Base-by-base conservation (phyloP, 2,888 invertebrate genomes). In the Campoplex nolae region DNA sequence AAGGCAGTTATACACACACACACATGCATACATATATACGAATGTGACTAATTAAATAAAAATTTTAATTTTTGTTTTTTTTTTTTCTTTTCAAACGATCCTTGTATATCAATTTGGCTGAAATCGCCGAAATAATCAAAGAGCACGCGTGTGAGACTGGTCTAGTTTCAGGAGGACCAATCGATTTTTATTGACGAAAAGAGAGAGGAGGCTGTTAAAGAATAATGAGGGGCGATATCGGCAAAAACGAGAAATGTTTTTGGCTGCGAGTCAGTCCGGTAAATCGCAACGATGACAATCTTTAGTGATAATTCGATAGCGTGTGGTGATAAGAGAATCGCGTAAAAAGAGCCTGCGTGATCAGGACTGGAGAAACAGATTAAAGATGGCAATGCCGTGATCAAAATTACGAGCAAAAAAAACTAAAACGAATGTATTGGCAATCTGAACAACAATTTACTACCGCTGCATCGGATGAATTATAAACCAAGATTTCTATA, bases 231-330 rank as follows among this genome's bases (percentile, higher is more conserved):
- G 23, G 71, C 32, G 65, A 71, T 54, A 71, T 82, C 38, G 16
- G 81, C 68, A 62, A 18, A 78, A 13, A 76, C 28, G 56, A 28
- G 79, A 84, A 62, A 62, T 62, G 32, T 62, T 16, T 32, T 2
- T 62, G 62, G 16, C 62, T 62, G 32, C 32, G 74, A 84, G 80
- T 82, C 80, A 75, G 62, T 79, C 62, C 70, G 62, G 58, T 56
- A 48, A 80, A 83, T 88, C 86, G 86, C 83, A 88, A 89, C 82
- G 81, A 88, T 89, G 89, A 89, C 89, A 89, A 89, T 89, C 89
- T 88, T 79, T 89, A 89, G 87, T 88, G 82, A 87, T 88, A 88
- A 88, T 84, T 87, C 83, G 56, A 78, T 81, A 71, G 73, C 45
- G 83, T 28, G 73, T 48, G 58, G 11, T 35, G 76, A 84, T 71